Base-by-base conservation (phyloP, 2,797 vertebrate species). In the Paratrypauchen microcephalus region DNA sequence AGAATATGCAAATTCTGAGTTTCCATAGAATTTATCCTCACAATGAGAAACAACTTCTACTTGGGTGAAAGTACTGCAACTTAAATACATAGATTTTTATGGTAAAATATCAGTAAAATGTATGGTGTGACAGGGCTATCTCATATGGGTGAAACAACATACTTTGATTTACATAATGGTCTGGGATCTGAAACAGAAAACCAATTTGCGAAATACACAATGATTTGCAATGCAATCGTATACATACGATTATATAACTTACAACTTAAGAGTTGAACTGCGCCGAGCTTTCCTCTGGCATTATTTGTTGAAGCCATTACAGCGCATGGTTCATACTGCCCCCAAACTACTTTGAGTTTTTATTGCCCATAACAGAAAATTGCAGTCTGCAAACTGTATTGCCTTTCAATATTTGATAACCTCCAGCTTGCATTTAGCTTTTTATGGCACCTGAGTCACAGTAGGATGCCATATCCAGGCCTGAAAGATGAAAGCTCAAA, bases 381-480 rank as follows among this genome's bases (percentile, higher is more conserved):
- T 39, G n/a, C 39, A 61, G n/a, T 21, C 12, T 41, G 59, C 36
- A 21, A 36, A 61, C 32, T 23, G 59, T 19, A 23, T 28, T 9
- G 36, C 21, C n/a, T 68, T 70, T 32, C n/a, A 63, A 63, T 47
- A 63, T 63, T 63, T 63, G 18, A 61, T 39, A 47, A 24, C 62
- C 39, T 26, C 23, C n/a, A 23, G 21, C 32, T 23, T 61, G 26
- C 32, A 15, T 21, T 30, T 21, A 41, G 59, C 30, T 39, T 61
- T 39, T 21, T 21, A 39, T 23, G 59, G 41, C 59, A 28, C 39
- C 21, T 47, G 11, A 70, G 63, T 76, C 68, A 77, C 39, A 39
- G 23, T n/a, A 57, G 32, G 74, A 60, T 8, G 15, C 26, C 24
- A 23, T 54, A 58, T 54, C 21, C 21, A 39, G 2, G 30, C 66